These are phyloP conservation scores for Rhinolophus ferrumequinum DNA, from an alignment of 2,113 vertebrate genomes.

Conservation along the genomic window DNA sequence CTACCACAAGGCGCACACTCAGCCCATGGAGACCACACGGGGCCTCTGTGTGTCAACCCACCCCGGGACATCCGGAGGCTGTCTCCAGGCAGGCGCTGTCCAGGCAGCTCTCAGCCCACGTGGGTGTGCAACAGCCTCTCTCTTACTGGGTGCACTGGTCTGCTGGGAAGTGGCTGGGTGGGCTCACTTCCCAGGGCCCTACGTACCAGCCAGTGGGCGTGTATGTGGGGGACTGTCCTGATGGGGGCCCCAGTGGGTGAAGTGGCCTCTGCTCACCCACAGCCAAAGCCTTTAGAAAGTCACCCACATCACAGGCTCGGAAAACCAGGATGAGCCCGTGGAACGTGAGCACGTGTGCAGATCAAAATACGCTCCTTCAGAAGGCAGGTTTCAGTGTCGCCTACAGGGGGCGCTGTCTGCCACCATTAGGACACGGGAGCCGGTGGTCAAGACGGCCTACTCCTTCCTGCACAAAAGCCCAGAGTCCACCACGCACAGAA, in stretches of 20 bases:
- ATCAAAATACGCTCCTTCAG: neutral
- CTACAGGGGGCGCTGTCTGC: neutral
- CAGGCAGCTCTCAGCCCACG: neutral
- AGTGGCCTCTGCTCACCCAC: neutral
- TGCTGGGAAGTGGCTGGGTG: neutral
- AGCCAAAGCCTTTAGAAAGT: neutral
- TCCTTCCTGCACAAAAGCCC: too few relatives aligned
- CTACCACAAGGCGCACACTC: fast-evolving
- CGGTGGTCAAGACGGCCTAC: too few relatives aligned
- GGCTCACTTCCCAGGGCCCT: fast-evolving
- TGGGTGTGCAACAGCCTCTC: neutral
- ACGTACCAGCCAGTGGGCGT: fast-evolving
- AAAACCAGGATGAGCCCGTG: fast-evolving
- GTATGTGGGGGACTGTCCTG: fast-evolving
- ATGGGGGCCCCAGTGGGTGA: too few relatives aligned
- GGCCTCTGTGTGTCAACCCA: too few relatives aligned
- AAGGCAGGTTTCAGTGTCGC: fast-evolving
- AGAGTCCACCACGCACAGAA: neutral
- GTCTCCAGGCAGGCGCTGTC: fast-evolving
- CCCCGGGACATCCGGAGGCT: neutral
- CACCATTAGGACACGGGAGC: too few relatives aligned
- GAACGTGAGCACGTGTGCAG: fast-evolving
- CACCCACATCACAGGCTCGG: neutral
- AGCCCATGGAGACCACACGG: fast-evolving
- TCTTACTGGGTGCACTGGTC: neutral